A percentile compares a stretch with the other conserved stretches of the same genome.
These are phyloP conservation scores for Xestia sexstrigata DNA, from an alignment of 2,888 invertebrate species.

Conservation along the genomic window DNA sequence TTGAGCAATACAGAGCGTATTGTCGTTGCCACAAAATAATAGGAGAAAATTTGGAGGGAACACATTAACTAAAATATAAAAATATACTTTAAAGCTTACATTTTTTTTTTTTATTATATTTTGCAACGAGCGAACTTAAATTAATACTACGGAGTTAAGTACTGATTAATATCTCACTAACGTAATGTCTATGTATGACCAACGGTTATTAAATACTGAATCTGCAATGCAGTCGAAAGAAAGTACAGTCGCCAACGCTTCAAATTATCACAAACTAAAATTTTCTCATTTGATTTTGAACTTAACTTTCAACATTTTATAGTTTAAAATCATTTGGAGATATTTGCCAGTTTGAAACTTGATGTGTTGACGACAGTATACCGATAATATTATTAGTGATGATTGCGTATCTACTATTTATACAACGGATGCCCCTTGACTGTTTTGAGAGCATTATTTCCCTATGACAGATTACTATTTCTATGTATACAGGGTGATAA, in stretches of 20 bases:
- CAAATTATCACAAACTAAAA: too few species aligned
- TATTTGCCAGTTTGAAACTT: too few species aligned
- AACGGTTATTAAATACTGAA: slow-evolving; percentile 51
- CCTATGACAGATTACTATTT: neutral
- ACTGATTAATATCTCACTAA: slow-evolving; percentile 73
- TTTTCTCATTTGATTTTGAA: too few species aligned
- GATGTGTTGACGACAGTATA: neutral
- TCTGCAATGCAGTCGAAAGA: slow-evolving; percentile 20
- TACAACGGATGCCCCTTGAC: slow-evolving; percentile 32
- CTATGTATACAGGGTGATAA: neutral
- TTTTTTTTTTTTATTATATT: slow-evolving; percentile 73
- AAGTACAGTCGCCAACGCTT: neutral
- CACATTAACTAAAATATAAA: slow-evolving; percentile 71
- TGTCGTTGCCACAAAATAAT: slow-evolving; percentile 83
- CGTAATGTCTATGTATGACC: slow-evolving; percentile 57
- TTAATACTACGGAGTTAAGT: slow-evolving; percentile 65
- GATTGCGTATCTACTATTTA: slow-evolving; percentile 43
- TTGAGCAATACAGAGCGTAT: slow-evolving; percentile 88
- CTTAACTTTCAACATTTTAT: too few species aligned
- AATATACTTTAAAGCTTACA: slow-evolving; percentile 80
- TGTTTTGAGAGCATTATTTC: slow-evolving; percentile 9
- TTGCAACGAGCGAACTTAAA: slow-evolving; percentile 80
- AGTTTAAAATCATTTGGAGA: too few species aligned
- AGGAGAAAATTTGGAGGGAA: slow-evolving; percentile 78
- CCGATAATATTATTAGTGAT: slow-evolving; percentile 45